Evolutionary conservation across 64 coral and sea anemone species (phyloP), one percentile per base, ranked within the genome.

Genomic region (Pachyseris speciosa): DNA sequence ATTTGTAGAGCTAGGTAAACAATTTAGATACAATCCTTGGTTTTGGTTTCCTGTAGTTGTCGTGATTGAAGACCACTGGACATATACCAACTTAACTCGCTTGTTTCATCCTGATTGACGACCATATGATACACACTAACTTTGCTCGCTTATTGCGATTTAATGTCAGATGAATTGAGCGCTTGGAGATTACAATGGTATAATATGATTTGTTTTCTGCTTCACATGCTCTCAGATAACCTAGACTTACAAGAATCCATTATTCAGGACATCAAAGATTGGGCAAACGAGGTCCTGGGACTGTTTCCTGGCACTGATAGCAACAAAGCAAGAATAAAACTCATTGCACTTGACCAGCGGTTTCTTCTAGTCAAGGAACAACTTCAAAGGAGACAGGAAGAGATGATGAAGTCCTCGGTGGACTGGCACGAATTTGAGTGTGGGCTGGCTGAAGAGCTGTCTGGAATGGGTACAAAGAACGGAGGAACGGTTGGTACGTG

Each of bases 381-480:
- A n/a, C 64, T 97, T 48, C 87, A 93, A 16, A 86, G 50, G 16
- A 87, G 95, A 58, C 92, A 80, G 36, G 78, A 76, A 16, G 91
- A 97, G 55, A 69, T 97, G 59, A 20, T 97, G 10, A 93, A 93
- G 30, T 79, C 68, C 47, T 97, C 95, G 2, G 58, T 97, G 7
- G 95, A 97, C 53, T 97, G 95, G 95, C 86, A 89, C 32, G 95
- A 97, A 22, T 93, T 97, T 89, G 86, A 93, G 40, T 68, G 72
- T 37, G 95, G 95, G 15, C 49, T n/a, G n/a, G n/a, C 49, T 97
- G 4, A 73, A 43, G 72, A 86, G 80, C 59, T 87, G 84, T 80
- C 39, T 80, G 66, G 95, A 97, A 52, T 97, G 95, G 95, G 74
- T 93, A 1, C 44, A 75, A 22, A 61, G 66, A 63, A 79, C 84